A percentile compares a stretch with the other conserved stretches of the same genome.
These are phyloP conservation scores for Cephalopterus ornatus DNA, from an alignment of 2,113 vertebrate species.

Conservation along the genomic window DNA sequence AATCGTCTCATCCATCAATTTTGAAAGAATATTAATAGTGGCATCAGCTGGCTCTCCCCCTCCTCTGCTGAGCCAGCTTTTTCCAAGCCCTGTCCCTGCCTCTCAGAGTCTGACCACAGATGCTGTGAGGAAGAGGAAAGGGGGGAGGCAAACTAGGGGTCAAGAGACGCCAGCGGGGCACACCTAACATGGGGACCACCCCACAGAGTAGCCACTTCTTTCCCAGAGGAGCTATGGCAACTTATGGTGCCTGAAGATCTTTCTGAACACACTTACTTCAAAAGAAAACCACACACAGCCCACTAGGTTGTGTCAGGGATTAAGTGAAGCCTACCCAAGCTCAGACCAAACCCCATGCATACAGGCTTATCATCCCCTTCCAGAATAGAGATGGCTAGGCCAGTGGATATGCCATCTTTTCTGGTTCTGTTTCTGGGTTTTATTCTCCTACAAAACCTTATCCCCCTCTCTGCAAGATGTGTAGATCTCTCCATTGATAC, in stretches of 20 bases:
- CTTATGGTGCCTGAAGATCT: neutral
- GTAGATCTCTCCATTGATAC: neutral
- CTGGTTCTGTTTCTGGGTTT: neutral
- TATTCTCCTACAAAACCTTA: neutral
- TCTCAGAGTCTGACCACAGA: neutral
- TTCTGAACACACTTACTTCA: neutral
- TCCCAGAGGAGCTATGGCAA: neutral
- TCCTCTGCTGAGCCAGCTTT: constrained; percentile 58
- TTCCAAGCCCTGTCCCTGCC: neutral
- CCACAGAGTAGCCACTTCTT: neutral
- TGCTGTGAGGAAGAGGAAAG: neutral
- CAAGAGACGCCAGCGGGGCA: neutral
- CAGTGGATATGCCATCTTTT: no score
- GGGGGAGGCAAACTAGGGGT: neutral
- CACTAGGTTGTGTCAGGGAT: neutral
- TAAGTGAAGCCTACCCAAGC: neutral
- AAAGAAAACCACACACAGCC: neutral
- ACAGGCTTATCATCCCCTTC: neutral
- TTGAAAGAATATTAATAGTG: constrained; percentile 64
- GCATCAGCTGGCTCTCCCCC: constrained; percentile 50
- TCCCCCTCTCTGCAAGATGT: neutral
- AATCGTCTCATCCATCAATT: constrained; percentile 59
- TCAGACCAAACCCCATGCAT: neutral
- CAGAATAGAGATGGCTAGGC: neutral
- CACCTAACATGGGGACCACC: neutral